Conservation (phyloP, 2,797 vertebrate species). For the Ambastaia sidthimunki region DNA sequence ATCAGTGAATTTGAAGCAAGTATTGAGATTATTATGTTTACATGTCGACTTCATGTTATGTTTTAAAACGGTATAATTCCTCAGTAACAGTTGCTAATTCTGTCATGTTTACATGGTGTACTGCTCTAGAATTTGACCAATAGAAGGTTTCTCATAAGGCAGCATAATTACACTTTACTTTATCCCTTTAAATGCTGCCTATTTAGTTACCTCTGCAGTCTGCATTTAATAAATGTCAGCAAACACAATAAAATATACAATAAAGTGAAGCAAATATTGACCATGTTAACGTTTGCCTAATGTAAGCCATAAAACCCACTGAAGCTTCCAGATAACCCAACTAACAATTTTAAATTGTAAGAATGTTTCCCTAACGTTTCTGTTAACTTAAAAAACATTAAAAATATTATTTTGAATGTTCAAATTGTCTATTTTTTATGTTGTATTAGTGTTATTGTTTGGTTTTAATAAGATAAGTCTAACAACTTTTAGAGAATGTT, state of each 20-base stretch:
- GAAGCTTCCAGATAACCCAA: constrained; percentile 2
- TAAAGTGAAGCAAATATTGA: constrained; percentile 49
- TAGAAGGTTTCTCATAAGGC: constrained; percentile 33
- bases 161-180: neutral
- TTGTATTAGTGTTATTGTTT: no score
- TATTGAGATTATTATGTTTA: no score
- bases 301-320: constrained; percentile 48
- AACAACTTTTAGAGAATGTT: no score
- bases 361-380: no score
- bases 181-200: neutral
- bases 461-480: no score
- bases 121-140: neutral
- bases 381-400: neutral
- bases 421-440: no score
- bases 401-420: no score
- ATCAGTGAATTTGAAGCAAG: no score
- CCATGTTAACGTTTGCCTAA: constrained; percentile 38
- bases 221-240: constrained; percentile 44
- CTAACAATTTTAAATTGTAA: no score
- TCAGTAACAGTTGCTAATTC: neutral
- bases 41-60: no score
- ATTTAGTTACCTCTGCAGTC: constrained; percentile 5
- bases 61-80: neutral
- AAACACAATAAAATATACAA: constrained; percentile 53
- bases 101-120: no score